Evolutionary conservation across 1,140 invertebrate genomes (phyloP), one percentile per base, ranked within the genome.

Genomic region (Zaprionus capensis): DNA sequence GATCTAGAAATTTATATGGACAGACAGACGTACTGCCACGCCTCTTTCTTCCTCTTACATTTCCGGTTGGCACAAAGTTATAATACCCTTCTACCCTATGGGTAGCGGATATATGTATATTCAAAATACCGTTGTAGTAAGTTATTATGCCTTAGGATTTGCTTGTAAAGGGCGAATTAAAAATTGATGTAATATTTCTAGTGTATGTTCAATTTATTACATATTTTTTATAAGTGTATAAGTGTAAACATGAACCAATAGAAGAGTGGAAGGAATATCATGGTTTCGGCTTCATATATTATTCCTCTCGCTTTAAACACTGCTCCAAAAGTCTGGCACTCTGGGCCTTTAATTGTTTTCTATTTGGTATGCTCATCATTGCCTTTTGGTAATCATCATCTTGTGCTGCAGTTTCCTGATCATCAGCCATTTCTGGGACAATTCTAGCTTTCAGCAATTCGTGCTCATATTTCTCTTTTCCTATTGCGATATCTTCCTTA

Each of bases 311-410:
- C 11, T 51, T 51, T 7, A 28, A 17, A 11, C 11, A 24, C 12
- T n/a, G 84, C 77, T 7, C 92, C 83, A 22, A 66, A 6, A 92
- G 31, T 62, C 76, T 81, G 17, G 80, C 84, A 69, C 91, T 92
- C 31, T 84, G 80, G 0, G 80, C 69, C 64, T 92, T 92, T 2
- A 92, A 80, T 66, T 91, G 84, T 17, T 91, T 92, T 20, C 91
- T 83, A 69, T 76, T 92, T 0, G 86, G 91, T n/a, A 91, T 73
- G 78, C 72, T 82, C 41, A 77, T 80, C 64, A 77, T 63, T 12
- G 66, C 76, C 65, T 91, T 92, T 6, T 76, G 66, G 55, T 91
- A 44, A 66, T 91, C 91, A 14, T 87, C 88, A 11, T 84, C 82
- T 2, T 73, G 62, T 1, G 28, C 38, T 1, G 68, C 56, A 20